phyloP scores from a whole-genome alignment of 2,797 vertebrate genomes.

The Neosalanx taihuensis region DNA sequence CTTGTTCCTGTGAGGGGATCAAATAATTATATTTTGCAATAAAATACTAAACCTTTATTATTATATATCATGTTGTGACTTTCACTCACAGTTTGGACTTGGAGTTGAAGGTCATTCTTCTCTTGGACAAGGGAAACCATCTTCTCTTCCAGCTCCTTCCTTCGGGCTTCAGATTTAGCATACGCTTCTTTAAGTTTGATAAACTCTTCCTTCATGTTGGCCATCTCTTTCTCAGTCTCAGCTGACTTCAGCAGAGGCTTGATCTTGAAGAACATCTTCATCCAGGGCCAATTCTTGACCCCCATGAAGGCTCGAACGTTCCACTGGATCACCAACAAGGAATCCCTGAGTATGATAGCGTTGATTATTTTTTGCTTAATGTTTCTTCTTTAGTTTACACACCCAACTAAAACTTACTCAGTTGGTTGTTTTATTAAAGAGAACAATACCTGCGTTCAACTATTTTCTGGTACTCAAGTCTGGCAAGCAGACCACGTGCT shows the following conservation, averaged over 20 bases:
- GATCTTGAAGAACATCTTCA: conserved; percentile 84
- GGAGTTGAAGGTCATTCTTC: conserved; percentile 68
- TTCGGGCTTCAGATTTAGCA: conserved; percentile 66
- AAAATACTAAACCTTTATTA: not conserved
- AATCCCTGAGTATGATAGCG: conserved; percentile 59
- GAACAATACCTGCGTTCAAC: conserved; percentile 9
- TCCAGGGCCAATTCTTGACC: conserved; percentile 86
- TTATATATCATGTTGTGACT: conserved; percentile 6
- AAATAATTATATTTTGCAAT: not conserved
- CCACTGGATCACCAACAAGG: conserved; percentile 77
- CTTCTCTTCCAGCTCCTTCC: conserved; percentile 70
- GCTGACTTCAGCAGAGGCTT: conserved; percentile 78
- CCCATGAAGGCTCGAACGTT: conserved; percentile 83
- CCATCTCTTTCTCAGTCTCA: conserved; percentile 78
- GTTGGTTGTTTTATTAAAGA: no score
- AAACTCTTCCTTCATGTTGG: conserved; percentile 71
- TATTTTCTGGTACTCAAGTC: conserved; percentile 20
- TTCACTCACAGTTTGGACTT: conserved; percentile 60
- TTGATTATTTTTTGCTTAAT: no score
- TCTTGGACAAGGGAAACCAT: conserved; percentile 71
- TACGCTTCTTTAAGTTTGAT: conserved; percentile 64
- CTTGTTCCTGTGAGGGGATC: conserved; percentile 69
- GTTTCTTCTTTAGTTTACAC: no score
- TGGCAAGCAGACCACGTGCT: conserved; percentile 19
- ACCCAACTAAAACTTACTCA: no score